phyloP scores from a whole-genome alignment of 2,888 invertebrate species.

The Muschampia plurimacula region DNA sequence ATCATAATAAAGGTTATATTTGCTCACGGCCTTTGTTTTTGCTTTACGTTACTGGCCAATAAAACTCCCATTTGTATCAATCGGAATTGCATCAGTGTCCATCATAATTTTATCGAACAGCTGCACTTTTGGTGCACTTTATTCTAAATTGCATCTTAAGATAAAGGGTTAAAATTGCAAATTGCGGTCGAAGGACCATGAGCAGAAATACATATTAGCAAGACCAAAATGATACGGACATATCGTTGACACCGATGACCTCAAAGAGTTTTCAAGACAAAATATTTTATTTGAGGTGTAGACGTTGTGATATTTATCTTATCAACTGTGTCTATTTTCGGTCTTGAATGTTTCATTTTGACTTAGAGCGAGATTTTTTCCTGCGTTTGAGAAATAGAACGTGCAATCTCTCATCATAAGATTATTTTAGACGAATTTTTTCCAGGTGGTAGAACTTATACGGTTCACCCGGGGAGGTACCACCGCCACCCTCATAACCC shows the following conservation, averaged over 20 bases:
- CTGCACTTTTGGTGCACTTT: constrained; percentile 1
- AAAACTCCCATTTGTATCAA: constrained; percentile 37
- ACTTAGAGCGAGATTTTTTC: background rate
- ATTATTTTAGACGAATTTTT: too few species aligned
- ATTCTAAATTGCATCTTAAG: background rate
- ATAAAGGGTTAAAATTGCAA: background rate
- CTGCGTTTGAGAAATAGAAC: background rate
- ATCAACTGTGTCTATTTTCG: background rate
- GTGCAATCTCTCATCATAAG: too few species aligned
- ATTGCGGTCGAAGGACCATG: background rate
- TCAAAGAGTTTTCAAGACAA: constrained; percentile 19
- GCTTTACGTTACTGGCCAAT: constrained; percentile 28
- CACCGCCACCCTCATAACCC: too few species aligned
- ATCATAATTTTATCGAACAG: constrained; percentile 32
- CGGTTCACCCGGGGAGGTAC: too few species aligned
- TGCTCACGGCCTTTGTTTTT: constrained; percentile 22
- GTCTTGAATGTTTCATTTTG: constrained; percentile 16
- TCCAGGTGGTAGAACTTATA: too few species aligned
- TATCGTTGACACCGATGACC: constrained; percentile 13
- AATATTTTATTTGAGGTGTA: constrained; percentile 4
- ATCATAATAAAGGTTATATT: constrained; percentile 32
- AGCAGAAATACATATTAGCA: constrained; percentile 1
- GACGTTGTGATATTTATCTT: background rate
- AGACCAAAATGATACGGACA: constrained; percentile 16
- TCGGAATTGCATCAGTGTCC: constrained; percentile 35